Evolutionary conservation across 2,113 vertebrate species (phyloP).

Genomic region (Rhinichthys klamathensis): DNA sequence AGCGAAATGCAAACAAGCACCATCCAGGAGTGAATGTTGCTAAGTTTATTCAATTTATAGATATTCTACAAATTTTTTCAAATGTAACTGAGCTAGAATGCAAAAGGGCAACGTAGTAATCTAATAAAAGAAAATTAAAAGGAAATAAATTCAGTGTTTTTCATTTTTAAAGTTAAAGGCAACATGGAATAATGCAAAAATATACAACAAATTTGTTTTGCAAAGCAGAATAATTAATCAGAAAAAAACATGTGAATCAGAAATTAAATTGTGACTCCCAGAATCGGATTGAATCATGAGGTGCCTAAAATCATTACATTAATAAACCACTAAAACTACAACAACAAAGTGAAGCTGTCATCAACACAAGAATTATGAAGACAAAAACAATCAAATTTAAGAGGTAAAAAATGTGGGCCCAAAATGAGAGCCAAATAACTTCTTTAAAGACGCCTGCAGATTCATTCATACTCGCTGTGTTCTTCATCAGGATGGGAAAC

Average conservation of each 20-base stretch:
- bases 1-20: too few species aligned
- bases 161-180: too few species aligned
- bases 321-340: not conserved
- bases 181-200: not conserved
- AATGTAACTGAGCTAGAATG: not conserved
- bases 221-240: not conserved
- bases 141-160: too few species aligned
- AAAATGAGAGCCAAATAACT: not conserved
- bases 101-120: not conserved
- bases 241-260: not conserved
- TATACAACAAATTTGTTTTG: not conserved
- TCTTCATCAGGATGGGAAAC: conserved; percentile 57
- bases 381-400: not conserved
- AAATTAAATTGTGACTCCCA: not conserved
- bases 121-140: too few species aligned
- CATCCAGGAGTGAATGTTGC: not conserved
- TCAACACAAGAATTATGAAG: not conserved
- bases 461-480: conserved; percentile 29
- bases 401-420: not conserved
- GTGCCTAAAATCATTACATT: not conserved
- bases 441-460: not conserved
- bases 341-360: not conserved
- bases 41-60: not conserved
- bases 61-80: not conserved
- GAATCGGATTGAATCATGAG: too few species aligned